A percentile compares a stretch with the other conserved stretches of the same genome.
Evolutionary conservation across 2,888 invertebrate genomes (phyloP).

Genomic region (Resseliella maxima): DNA sequence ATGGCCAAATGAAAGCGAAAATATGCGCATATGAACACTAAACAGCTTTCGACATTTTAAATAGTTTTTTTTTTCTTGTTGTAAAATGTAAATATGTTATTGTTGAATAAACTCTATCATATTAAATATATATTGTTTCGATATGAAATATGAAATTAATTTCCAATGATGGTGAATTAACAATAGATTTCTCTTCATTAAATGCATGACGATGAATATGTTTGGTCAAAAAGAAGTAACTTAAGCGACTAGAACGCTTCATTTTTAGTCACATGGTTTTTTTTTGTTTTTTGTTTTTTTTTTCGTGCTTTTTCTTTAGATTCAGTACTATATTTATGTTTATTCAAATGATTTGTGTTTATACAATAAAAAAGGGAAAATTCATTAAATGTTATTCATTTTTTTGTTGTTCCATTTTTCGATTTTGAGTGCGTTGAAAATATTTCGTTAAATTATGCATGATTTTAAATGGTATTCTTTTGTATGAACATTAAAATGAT

Average conservation of each 20-base stretch:
- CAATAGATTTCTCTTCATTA: conserved; percentile 17
- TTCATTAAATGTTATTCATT: neutral
- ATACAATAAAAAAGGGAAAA: conserved; percentile 4
- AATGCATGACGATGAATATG: conserved; percentile 13
- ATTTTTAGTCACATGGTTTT: neutral
- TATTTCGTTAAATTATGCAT: neutral
- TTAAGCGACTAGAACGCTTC: neutral
- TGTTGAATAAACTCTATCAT: neutral
- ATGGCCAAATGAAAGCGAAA: neutral
- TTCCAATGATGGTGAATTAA: neutral
- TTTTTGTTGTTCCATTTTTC: neutral
- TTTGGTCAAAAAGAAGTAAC: conserved; percentile 21
- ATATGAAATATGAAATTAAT: conserved; percentile 41
- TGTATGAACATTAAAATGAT: neutral
- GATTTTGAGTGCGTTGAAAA: neutral
- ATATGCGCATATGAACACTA: conserved; percentile 12
- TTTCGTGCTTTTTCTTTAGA: neutral
- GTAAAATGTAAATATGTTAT: conserved; percentile 21
- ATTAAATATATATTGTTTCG: conserved; percentile 15
- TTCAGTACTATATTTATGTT: neutral
- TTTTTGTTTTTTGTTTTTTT: neutral
- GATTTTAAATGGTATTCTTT: neutral
- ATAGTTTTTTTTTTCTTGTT: neutral
- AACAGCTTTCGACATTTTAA: neutral
- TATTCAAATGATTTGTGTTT: neutral